Base-by-base conservation (phyloP, 2,888 invertebrate species). In the Phaonia tiefii region DNA sequence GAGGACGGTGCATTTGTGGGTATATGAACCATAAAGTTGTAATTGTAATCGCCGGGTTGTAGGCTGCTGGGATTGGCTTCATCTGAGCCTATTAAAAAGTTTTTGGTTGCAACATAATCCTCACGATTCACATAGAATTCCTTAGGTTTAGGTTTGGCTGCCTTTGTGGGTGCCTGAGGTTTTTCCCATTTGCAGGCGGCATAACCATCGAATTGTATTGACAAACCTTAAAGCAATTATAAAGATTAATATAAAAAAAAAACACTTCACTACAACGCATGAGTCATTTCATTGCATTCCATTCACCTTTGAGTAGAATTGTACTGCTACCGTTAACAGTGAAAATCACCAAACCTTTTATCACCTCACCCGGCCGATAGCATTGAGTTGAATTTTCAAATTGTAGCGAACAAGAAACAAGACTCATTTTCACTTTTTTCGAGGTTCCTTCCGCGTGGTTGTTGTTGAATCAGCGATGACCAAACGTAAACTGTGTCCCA, bases 51-150 rank as follows among this genome's bases (percentile, higher is more conserved):
- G 17, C 89, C 89, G 0, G 80, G 82, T 0, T 85, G 83, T 7
- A 89, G 69, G 37, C 88, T 79, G 51, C 86, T 86, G 1, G 86
- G 85, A 54, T 75, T 77, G 82, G 86, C 85, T 56, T 83, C 85
- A 70, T 89, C 89, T 1, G 89, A 89, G 20, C 89, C 89, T 2
- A 89, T 75, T 54, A 89, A 86, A 31, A 87, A 89, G 26, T 86
- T 88, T 2, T 86, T 86, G 13, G 86, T 88, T 1, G 87, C 85
- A 51, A 89, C 84, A 78, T 87, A 89, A 74, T 89, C 89, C 54
- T 87, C 86, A 2, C 89, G 87, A 44, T 86, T 85, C 58, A 85
- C 79, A 44, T 84, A 84, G 31, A 79, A 78, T 1, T 69, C 54
- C 7, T 58, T 26, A 0, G 67, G 60, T 22, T 71, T 77, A 1